A percentile compares a stretch with the other conserved stretches of the same genome.
These are phyloP conservation scores for Alca torda DNA, from an alignment of 2,797 vertebrate species.

Conservation along the genomic window DNA sequence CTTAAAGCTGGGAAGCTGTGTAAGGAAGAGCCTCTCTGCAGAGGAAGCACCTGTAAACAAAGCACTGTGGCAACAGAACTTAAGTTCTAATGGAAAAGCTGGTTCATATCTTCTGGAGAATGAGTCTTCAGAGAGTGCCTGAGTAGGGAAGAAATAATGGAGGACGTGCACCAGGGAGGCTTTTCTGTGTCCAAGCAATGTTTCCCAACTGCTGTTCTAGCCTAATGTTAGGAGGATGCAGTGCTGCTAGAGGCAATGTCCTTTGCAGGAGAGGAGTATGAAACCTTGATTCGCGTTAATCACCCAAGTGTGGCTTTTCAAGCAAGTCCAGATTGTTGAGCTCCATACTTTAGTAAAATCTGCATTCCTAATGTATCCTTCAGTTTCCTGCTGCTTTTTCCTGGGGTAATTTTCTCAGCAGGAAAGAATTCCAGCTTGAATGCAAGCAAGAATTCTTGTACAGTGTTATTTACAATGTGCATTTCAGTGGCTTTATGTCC, in stretches of 20 bases:
- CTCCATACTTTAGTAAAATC: neutral
- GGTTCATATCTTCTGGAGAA: neutral
- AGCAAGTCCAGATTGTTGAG: neutral
- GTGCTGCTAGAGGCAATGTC: neutral
- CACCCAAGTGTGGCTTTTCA: neutral
- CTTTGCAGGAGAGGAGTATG: neutral
- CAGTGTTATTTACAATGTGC: neutral
- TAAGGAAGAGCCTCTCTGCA: neutral
- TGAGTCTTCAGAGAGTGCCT: neutral
- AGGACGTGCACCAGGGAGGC: neutral
- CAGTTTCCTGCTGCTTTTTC: neutral
- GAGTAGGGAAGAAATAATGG: neutral
- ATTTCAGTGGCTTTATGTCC: neutral
- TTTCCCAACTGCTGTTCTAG: neutral
- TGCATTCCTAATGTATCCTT: neutral
- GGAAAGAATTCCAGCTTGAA: neutral
- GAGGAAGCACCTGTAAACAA: neutral
- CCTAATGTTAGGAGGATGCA: neutral
- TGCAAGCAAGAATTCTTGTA: neutral
- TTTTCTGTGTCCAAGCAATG: neutral
- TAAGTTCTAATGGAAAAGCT: neutral
- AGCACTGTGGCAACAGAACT: neutral
- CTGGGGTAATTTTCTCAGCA: neutral
- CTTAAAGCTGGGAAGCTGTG: neutral
- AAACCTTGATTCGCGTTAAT: neutral